Base-by-base conservation (phyloP, 2,113 vertebrate genomes). In the Rhipidura dahli region DNA sequence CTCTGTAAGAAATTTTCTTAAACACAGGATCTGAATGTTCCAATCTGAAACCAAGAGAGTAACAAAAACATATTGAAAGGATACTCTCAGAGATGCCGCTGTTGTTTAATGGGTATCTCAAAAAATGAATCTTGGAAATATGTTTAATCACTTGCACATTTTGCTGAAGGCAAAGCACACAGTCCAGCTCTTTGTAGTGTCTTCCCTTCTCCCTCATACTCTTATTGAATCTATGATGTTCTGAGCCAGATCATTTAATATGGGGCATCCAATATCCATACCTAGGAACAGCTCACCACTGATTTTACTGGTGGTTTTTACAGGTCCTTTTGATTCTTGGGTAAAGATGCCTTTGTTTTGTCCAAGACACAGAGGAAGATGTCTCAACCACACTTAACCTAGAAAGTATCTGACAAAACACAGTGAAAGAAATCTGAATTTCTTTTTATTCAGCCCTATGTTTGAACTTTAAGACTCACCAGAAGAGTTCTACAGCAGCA, bases 1-100 rank as follows among this genome's bases (percentile, higher is more conserved):
- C 99, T 91, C 98, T 98, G 97, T 98, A 99, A 57, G 99, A 98
- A 89, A 98, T 98, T 98, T 99, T 99, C 98, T 98, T 98, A 97
- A 99, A 99, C 45, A 97, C 95, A 76, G 96, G 91, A 85, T 90
- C 95, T 66, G 61, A 90, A 70, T 97, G 96, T 76, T 81, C 83
- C 56, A 90, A 94, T 77, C 94, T 96, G 86, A 82, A 97, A 98
- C 3, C 88, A 86, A 71, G 70, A 96, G 66, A 50, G 26, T 45
- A 88, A 61, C 21, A 89, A 77, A 82, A 53, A 35, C 40, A 56
- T 71, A 85, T 71, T 93, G 49, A 86, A 95, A 93, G 17, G 12
- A 37, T 8, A 39, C 54, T 75, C 39, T 49, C 30, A 66, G 39
- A 57, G 24, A 73, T 66, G 33, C 5, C 51, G 50, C 3, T 83